These are phyloP conservation scores for Teinopalpus imperialis DNA, from an alignment of 2,888 invertebrate genomes.

Conservation along the genomic window DNA sequence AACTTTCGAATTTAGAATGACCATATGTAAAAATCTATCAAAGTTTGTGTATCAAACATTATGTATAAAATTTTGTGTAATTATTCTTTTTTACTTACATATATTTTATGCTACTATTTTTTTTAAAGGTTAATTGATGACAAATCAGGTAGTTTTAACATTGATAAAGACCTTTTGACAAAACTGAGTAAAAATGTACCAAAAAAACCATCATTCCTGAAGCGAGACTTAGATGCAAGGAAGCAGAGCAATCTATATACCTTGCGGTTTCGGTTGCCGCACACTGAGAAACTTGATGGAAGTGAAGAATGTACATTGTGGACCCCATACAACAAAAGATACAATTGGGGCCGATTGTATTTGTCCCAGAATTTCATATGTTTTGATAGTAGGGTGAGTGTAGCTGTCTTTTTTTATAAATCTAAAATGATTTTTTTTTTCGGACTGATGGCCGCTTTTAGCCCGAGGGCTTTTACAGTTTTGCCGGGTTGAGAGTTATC, in stretches of 20 bases:
- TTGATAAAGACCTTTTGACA: slow-evolving; percentile 91
- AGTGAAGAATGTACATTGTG: slow-evolving; percentile 94
- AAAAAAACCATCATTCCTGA: slow-evolving; percentile 94
- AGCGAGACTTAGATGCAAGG: slow-evolving; percentile 96
- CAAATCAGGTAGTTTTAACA: slow-evolving; percentile 92
- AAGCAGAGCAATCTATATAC: slow-evolving; percentile 96
- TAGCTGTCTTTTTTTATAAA: background rate
- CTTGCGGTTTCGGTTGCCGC: slow-evolving; percentile 91
- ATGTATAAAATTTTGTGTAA: too few relatives aligned
- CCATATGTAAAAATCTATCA: too few relatives aligned
- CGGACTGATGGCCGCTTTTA: too few relatives aligned
- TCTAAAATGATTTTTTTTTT: too few relatives aligned
- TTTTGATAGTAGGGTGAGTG: slow-evolving; percentile 95
- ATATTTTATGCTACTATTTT: background rate
- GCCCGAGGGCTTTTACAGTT: too few relatives aligned
- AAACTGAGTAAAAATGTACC: slow-evolving; percentile 94
- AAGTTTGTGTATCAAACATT: too few relatives aligned
- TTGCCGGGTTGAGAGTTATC: too few relatives aligned
- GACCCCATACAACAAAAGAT: slow-evolving; percentile 97
- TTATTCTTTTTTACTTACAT: too few relatives aligned
- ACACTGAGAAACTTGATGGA: slow-evolving; percentile 96
- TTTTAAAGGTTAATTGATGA: slow-evolving; percentile 92
- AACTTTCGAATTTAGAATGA: too few relatives aligned
- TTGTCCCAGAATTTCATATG: slow-evolving; percentile 97
- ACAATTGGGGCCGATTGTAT: slow-evolving; percentile 93